Base-by-base conservation (phyloP, 1,140 invertebrate genomes). In the Heliothis subflexa region DNA sequence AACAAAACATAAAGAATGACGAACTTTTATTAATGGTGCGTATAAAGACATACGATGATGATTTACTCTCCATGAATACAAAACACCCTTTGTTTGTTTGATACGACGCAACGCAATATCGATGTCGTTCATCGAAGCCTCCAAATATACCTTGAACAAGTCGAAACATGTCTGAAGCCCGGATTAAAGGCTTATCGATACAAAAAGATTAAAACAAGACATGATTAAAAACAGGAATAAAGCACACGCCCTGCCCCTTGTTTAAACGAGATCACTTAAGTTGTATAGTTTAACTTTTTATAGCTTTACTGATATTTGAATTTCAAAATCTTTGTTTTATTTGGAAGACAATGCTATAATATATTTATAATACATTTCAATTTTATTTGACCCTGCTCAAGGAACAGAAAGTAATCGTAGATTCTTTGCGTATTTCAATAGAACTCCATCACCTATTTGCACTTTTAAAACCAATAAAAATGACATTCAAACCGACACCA, bases 131-230 rank as follows among this genome's bases (percentile, higher is more conserved):
- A 68, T 18, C 14, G 55, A 74, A 25, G 61, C 28, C 61, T 16
- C 61, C 61, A 75, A 75, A 62, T 49, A 28, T 49, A 75, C 14
- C 73, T 50, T 50, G 25, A 49, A 75, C 57, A 57, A 47, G 57
- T 61, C 54, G 45, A 47, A 33, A 75, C 55, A 75, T 49, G 57
- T 75, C 45, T 18, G 10, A 61, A 18, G 3, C 33, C 33, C 33
- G 61, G 18, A 45, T 64, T 18, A 64, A 47, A 64, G 61, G 61
- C 61, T 64, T 18, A 47, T 18, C 45, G 61, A 64, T 64, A 47
- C 40, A 64, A 64, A 45, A 18, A 47, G n/a, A 64, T 64, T 47
- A 47, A 12, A 12, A 18, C 4, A 45, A 18, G n/a, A 11, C n/a
- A 12, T 25, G 3, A 25, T 57, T 57, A 25, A 57, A 57, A n/a